phyloP scores from a whole-genome alignment of 2,888 invertebrate species.

The Euplexia lucipara region DNA sequence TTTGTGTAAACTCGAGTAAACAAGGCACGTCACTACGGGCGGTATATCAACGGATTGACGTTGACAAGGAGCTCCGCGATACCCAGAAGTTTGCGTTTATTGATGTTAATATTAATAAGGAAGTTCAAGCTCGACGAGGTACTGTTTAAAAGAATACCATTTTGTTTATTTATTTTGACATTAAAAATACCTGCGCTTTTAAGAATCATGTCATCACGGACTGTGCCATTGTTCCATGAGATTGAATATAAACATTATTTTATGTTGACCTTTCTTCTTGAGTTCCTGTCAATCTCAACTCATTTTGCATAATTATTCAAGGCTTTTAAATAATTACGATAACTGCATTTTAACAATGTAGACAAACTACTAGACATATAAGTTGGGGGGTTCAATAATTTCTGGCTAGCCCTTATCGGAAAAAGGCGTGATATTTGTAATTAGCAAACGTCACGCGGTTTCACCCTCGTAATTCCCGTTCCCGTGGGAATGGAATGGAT shows the following conservation, averaged over 20 bases:
- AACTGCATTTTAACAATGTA: background rate
- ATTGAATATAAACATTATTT: background rate
- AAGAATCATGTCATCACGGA: background rate
- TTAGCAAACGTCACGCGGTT: no score
- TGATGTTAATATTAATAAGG: conserved; percentile 54
- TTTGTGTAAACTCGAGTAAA: conserved; percentile 8
- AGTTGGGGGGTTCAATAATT: no score
- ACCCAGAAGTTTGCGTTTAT: conserved; percentile 50
- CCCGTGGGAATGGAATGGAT: no score
- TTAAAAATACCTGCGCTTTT: conserved; percentile 10
- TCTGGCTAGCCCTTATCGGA: no score
- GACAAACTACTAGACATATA: no score
- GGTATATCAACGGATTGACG: conserved; percentile 27
- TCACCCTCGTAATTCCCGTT: no score
- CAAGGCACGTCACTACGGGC: conserved; percentile 41
- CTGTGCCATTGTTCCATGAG: background rate
- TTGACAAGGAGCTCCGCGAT: conserved; percentile 56
- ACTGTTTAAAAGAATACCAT: conserved; percentile 9
- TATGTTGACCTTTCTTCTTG: background rate
- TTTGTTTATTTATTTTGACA: conserved; percentile 18
- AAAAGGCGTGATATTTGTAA: no score
- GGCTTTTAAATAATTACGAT: background rate
- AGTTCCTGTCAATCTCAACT: background rate
- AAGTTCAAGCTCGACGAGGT: conserved; percentile 31
- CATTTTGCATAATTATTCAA: background rate